Evolutionary conservation across 1,140 invertebrate genomes (phyloP), one percentile per base, ranked within the genome.

Genomic region (Aphaenogaster rudis): DNA sequence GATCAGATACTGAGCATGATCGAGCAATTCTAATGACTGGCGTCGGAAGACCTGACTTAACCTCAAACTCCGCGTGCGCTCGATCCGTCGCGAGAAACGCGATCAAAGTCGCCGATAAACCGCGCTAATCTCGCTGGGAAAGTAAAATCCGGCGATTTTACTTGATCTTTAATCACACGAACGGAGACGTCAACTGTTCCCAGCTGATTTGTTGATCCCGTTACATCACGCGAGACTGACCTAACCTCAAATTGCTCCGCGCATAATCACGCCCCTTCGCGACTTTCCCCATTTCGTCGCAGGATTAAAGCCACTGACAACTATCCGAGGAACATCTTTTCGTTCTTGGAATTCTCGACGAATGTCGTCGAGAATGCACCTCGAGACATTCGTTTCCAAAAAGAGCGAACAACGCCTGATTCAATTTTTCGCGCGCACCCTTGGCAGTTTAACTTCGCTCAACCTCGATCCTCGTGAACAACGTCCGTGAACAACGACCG

Each of bases 161-260:
- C 7, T 54, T 15, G 1, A 13, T 21, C 33, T 57, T 59, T n/a
- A n/a, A n/a, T 74, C 7, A 57, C 1, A 4, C n/a, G 17, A 76
- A 76, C 13, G 21, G 7, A 50, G n/a, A 76, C n/a, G 13, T 69
- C 39, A 64, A 67, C 15, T 67, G 33, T 21, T 76, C 6, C n/a
- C 36, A 76, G n/a, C n/a, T 59, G n/a, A 3, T 59, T 59, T 39
- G 52, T 15, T 42, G n/a, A 76, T 57, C 7, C n/a, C 36, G 33
- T 74, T 59, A 57, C 13, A 21, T 57, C n/a, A 76, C n/a, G 1
- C 33, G 17, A 76, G 72, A 0, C 36, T 72, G 28, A 33, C 2
- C 28, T 76, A 39, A 54, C n/a, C 52, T 59, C 36, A 39, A 15
- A 76, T 52, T 3, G 28, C n/a, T 28, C 4, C 33, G 28, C 9